phyloP scores from a whole-genome alignment of 30 jellyfish, hydroid and myxozoan genomes.

The Rhopilema esculentum region DNA sequence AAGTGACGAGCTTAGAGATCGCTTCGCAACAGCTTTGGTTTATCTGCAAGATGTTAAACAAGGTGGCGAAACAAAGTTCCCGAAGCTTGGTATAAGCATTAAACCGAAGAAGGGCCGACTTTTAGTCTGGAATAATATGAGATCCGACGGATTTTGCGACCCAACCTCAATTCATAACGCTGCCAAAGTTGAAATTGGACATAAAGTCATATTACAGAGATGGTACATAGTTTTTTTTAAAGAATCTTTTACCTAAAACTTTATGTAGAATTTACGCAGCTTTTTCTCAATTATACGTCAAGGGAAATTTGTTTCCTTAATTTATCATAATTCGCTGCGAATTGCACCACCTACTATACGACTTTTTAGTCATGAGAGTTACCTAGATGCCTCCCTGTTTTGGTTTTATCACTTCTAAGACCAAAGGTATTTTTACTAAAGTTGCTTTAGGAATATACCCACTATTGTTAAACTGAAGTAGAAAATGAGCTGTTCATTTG shows the following conservation, averaged over 20 bases:
- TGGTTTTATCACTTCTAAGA: too few relatives aligned
- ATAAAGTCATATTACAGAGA: slow-evolving; percentile 81
- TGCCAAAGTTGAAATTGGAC: slow-evolving; percentile 83
- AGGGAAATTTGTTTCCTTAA: too few relatives aligned
- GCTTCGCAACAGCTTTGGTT: slow-evolving; percentile 86
- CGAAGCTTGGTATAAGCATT: slow-evolving; percentile 70
- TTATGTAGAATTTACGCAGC: too few relatives aligned
- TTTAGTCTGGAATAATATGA: slow-evolving; percentile 89
- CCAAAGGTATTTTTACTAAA: too few relatives aligned
- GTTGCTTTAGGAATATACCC: too few relatives aligned
- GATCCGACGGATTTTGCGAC: slow-evolving; percentile 79
- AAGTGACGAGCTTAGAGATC: slow-evolving; percentile 75
- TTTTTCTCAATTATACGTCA: too few relatives aligned
- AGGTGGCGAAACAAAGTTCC: slow-evolving; percentile 92
- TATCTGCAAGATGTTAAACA: slow-evolving; percentile 81
- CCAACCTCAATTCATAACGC: slow-evolving; percentile 88
- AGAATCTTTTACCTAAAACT: neutral
- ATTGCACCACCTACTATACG: too few relatives aligned
- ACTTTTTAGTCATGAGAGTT: too few relatives aligned
- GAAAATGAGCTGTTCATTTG: too few relatives aligned
- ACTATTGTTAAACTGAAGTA: too few relatives aligned
- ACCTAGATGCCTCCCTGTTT: too few relatives aligned
- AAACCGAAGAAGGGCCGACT: slow-evolving; percentile 86
- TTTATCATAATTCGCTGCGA: too few relatives aligned
- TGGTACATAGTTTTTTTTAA: slow-evolving; percentile 63